A percentile compares a stretch with the other conserved stretches of the same genome.
phyloP scores from a whole-genome alignment of 2,797 vertebrate species.

The Euphonia xanthogaster region DNA sequence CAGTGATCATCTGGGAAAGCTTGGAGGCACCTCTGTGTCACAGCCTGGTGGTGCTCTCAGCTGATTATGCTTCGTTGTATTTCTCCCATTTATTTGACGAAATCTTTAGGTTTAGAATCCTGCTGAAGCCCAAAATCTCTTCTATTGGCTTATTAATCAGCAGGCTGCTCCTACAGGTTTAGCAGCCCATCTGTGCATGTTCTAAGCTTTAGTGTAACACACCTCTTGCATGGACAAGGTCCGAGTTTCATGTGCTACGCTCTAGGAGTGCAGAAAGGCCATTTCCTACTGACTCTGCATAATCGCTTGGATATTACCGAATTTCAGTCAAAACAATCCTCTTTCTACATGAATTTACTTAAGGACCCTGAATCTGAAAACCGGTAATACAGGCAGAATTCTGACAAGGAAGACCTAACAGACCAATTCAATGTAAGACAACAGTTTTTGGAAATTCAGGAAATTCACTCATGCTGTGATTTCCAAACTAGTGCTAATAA shows the following conservation, averaged over 20 bases:
- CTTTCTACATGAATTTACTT: neutral
- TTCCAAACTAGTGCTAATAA: slow-evolving; percentile 42
- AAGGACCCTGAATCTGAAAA: neutral
- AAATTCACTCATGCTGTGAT: neutral
- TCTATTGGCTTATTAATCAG: neutral
- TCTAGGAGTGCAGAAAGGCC: neutral
- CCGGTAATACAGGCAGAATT: neutral
- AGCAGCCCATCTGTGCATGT: neutral
- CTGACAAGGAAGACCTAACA: neutral
- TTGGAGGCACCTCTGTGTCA: neutral
- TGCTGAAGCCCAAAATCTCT: neutral
- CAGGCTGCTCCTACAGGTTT: neutral
- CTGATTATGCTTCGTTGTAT: neutral
- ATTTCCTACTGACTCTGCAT: neutral
- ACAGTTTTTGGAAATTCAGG: neutral
- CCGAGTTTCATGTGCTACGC: accelerated
- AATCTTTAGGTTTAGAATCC: neutral
- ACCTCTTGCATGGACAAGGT: neutral
- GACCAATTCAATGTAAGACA: neutral
- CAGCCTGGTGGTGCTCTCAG: neutral
- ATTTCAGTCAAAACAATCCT: neutral
- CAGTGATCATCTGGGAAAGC: neutral
- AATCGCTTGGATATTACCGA: neutral
- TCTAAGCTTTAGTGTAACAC: neutral
- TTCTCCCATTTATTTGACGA: neutral